Evolutionary conservation across 2,113 vertebrate genomes (phyloP), one percentile per base, ranked within the genome.

Genomic region (Microcebus tavaratra): DNA sequence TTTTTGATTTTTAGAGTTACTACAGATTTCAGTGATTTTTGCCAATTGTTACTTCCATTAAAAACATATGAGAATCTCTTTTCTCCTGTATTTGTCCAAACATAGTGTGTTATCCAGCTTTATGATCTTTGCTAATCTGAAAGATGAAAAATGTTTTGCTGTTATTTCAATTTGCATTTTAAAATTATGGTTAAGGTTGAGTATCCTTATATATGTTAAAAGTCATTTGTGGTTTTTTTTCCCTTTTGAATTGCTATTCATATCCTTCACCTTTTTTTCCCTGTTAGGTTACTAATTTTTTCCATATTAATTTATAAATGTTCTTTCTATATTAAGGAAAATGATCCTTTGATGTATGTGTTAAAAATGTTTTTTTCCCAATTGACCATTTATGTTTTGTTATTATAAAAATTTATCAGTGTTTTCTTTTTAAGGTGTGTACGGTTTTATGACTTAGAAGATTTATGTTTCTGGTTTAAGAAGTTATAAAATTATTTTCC

Each of bases 151-250:
- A 67, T 68, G 65, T 48, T 89, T 95, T 92, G 55, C 25, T 88
- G 3, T 75, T 91, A 70, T 45, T 96, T 86, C 63, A 97, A 39
- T 86, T 82, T 87, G 15, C 55, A 67, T 78, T 94, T 94, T 72
- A 63, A 80, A 93, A 34, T 90, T 93, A 42, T 76, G 34, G 63
- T n/a, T 87, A 92, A 96, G 45, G 36, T 78, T 91, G 65, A 88
- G 20, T 21, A 70, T 93, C 13, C 80, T 96, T 90, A 75, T 36
- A 45, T 76, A 81, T 88, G 42, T 39, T 90, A 83, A 72, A 48
- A 45, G 59, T 92, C n/a, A 78, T 48, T 89, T 73, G 34, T 67
- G 45, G 23, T 12, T 86, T 92, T 73, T 81, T 14, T 67, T 88
- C 27, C 61, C 45, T 90, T 94, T 95, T 90, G 36, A 80, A 50